These are phyloP conservation scores for Dasypus novemcinctus DNA, from an alignment of 2,113 vertebrate genomes.

Conservation along the genomic window DNA sequence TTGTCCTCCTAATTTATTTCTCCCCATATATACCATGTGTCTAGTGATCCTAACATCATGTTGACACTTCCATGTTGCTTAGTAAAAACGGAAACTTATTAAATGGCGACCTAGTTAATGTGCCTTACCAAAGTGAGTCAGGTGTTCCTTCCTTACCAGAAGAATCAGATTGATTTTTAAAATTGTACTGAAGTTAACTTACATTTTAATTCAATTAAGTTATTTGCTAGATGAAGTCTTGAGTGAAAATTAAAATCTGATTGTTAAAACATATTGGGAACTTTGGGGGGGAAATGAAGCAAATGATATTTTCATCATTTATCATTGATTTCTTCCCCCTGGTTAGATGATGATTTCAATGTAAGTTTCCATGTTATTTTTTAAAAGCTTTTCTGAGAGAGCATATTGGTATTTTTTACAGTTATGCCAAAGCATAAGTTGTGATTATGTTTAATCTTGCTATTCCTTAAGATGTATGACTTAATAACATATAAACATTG, in stretches of 20 bases:
- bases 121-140: slow-evolving; percentile 32
- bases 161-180: slow-evolving; percentile 46
- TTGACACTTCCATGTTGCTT: neutral
- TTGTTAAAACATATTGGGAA: slow-evolving; percentile 45
- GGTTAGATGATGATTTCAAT: slow-evolving; percentile 21
- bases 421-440: neutral
- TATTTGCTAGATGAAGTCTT: slow-evolving; percentile 27
- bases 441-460: neutral
- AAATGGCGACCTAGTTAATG: neutral
- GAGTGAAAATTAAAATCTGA: slow-evolving; percentile 62
- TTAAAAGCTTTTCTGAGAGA: neutral
- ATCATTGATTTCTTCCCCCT: slow-evolving; percentile 51
- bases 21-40: neutral
- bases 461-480: slow-evolving; percentile 34
- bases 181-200: slow-evolving; percentile 43
- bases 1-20: neutral
- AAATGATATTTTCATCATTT: slow-evolving; percentile 41
- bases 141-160: slow-evolving; percentile 27
- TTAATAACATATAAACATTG: slow-evolving; percentile 24
- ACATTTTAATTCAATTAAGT: slow-evolving; percentile 30
- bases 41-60: neutral
- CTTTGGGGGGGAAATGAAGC: slow-evolving; percentile 29
- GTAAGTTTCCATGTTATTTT: neutral
- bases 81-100: slow-evolving; percentile 21
- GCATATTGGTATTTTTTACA: neutral